These are phyloP conservation scores for Cynopterus brachyotis DNA, from an alignment of 2,113 vertebrate genomes.

Conservation along the genomic window DNA sequence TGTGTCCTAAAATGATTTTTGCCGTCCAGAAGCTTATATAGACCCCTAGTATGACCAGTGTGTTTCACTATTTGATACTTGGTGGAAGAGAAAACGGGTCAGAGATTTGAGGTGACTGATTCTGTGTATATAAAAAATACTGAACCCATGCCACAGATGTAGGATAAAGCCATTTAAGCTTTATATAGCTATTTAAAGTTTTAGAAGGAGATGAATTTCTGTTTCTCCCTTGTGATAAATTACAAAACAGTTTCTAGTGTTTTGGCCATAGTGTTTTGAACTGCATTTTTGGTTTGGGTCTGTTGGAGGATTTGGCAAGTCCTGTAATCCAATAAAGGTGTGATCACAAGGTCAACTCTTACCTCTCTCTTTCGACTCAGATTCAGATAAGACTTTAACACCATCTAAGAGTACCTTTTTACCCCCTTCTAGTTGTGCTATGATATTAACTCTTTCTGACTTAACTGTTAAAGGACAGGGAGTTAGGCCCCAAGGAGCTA, in stretches of 20 bases:
- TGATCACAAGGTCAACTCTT: neutral
- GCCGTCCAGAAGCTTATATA: neutral
- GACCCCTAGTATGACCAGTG: neutral
- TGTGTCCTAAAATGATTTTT: slow-evolving; percentile 1
- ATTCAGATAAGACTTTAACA: neutral
- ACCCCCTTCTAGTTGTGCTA: neutral
- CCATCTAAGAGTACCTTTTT: neutral
- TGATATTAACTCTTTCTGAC: neutral
- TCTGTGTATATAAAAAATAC: neutral
- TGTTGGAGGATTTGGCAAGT: neutral
- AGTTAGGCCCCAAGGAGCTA: neutral
- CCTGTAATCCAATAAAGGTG: neutral
- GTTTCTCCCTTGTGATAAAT: neutral
- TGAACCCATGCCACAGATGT: neutral
- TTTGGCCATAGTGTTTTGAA: neutral
- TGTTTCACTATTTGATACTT: neutral
- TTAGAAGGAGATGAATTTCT: slow-evolving; percentile 3
- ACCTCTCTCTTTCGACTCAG: neutral
- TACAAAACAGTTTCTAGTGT: neutral
- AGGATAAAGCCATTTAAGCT: neutral
- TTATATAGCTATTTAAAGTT: neutral
- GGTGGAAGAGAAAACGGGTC: neutral
- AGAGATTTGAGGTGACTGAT: neutral
- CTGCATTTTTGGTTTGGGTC: slow-evolving; percentile 5
- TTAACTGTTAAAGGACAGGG: neutral